These are phyloP conservation scores for Ailurus styani DNA, from an alignment of 2,113 vertebrate species.

Conservation along the genomic window DNA sequence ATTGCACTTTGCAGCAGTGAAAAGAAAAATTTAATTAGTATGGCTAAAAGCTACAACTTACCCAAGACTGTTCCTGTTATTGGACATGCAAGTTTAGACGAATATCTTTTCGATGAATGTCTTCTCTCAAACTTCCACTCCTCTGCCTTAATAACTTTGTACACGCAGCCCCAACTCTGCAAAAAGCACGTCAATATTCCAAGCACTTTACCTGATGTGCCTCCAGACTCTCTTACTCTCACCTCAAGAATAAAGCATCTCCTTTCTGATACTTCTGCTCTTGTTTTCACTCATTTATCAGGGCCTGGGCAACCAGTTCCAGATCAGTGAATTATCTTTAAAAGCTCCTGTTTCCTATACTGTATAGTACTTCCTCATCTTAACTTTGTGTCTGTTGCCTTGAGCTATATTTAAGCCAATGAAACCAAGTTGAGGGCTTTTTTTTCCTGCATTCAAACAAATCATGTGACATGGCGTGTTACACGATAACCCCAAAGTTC, in stretches of 20 bases:
- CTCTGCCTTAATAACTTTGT: neutral
- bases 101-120: neutral
- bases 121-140: neutral
- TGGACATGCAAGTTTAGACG: neutral
- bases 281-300: slow-evolving; percentile 2
- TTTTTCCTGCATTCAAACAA: neutral
- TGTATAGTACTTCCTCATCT: slow-evolving; percentile 46
- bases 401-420: slow-evolving; percentile 62
- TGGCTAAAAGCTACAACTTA: neutral
- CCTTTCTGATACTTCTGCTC: neutral
- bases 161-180: neutral
- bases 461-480: slow-evolving; percentile 55
- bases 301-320: neutral
- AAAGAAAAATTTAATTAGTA: neutral
- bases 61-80: neutral
- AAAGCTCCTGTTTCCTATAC: slow-evolving; percentile 43
- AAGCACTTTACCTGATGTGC: neutral
- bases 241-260: neutral
- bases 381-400: neutral
- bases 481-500: slow-evolving; percentile 37
- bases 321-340: slow-evolving; percentile 48
- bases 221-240: neutral
- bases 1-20: neutral
- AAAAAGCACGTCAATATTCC: neutral
- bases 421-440: slow-evolving; percentile 41